Evolutionary conservation across 1,140 invertebrate species (phyloP), one percentile per base, ranked within the genome.

Genomic region (Anastrepha ludens): DNA sequence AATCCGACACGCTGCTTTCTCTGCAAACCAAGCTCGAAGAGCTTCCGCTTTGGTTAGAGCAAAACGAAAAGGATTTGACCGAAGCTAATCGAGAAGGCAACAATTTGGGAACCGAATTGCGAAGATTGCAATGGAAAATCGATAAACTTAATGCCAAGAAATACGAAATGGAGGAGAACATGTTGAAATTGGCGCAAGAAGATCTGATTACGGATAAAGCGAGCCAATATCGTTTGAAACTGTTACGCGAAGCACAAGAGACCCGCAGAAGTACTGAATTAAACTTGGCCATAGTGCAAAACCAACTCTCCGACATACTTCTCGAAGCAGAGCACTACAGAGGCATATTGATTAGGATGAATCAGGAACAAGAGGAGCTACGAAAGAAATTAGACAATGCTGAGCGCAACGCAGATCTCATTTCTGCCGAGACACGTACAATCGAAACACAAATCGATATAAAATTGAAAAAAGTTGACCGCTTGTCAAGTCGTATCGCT

Each of bases 171-270:
- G 96, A 97, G 90, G 95, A 96, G 87, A 90, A 94, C n/a, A 95
- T 97, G 65, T 90, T 96, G 13, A 91, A 93, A 64, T 94, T 95
- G 85, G 93, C 97, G 0, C 95, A 97, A 90, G 95, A 96, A 17
- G 95, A 96, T 89, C 89, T 96, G n/a, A 93, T 95, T 6, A 95
- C 95, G 55, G 95, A 97, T 89, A 96, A 96, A 91, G 94, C 95
- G 0, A 94, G 94, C 11, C 93, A 94, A 64, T 90, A 93, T 89
- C 90, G 95, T 13, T 93, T 94, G 55, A 94, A 94, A 90, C 87
- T 94, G n/a, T 89, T 95, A 17, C 91, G 93, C 44, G 93, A 94
- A 55, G 87, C 91, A 0, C 94, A 94, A 85, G 92, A 94, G 59
- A 87, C 89, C n/a, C 93, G 94, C 17, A 91, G 94, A 20, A 90